Evolutionary conservation across 2,113 vertebrate genomes (phyloP).

Genomic region (Anser brachyrhynchus): DNA sequence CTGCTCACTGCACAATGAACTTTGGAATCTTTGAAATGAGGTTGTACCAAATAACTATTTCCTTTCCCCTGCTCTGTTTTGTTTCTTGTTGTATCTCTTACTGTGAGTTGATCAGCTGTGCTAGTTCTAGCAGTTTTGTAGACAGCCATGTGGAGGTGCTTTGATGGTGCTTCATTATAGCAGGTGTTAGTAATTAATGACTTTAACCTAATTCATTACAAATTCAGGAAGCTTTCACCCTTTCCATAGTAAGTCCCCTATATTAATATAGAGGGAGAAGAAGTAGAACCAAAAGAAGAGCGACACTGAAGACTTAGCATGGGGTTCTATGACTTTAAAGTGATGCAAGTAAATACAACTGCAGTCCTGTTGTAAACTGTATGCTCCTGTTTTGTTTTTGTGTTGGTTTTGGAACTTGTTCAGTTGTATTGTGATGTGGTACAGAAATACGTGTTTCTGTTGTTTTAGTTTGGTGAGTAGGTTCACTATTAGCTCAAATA

Average conservation of each 20-base stretch:
- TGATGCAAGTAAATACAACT: background rate
- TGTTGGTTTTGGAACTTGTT: background rate
- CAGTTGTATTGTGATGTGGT: background rate
- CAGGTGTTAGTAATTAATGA: background rate
- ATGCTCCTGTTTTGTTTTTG: background rate
- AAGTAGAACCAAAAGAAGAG: background rate
- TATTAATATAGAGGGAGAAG: background rate
- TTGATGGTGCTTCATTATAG: background rate
- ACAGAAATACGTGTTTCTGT: slow-evolving; percentile 21
- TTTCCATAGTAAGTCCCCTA: background rate
- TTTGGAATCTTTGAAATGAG: slow-evolving; percentile 26
- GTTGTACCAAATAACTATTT: background rate
- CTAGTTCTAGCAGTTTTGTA: background rate
- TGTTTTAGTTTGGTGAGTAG: slow-evolving; percentile 18
- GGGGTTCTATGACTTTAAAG: background rate
- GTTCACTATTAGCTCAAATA: background rate
- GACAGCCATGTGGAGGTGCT: background rate
- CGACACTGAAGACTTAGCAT: background rate
- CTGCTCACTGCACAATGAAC: background rate
- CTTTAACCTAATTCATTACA: background rate
- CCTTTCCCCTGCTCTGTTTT: background rate
- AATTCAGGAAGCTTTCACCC: background rate
- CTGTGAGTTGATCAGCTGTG: background rate
- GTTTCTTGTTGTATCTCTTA: background rate
- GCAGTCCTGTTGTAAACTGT: background rate